These are phyloP conservation scores for Piaya cayana DNA, from an alignment of 2,113 vertebrate species.

Conservation along the genomic window DNA sequence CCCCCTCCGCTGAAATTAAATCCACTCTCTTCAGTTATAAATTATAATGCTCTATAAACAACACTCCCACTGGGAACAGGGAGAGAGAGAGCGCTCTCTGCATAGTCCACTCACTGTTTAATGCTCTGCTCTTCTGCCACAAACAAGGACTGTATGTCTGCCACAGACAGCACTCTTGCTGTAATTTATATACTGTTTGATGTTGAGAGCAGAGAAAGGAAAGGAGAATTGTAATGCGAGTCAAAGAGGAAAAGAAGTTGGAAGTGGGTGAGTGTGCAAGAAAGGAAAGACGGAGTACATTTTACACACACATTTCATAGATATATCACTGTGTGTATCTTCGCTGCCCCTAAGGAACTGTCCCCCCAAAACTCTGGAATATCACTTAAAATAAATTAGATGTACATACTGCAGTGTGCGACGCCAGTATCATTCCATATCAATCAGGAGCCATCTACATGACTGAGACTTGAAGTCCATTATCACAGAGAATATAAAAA, in stretches of 20 bases:
- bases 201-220: constrained; percentile 76
- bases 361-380: constrained; percentile 22
- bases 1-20: constrained; percentile 97
- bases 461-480: constrained; percentile 7
- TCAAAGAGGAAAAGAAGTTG: constrained; percentile 77
- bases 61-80: constrained; percentile 91
- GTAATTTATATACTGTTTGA: constrained; percentile 83
- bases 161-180: constrained; percentile 75
- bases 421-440: constrained; percentile 36
- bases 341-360: constrained; percentile 33
- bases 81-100: constrained; percentile 66
- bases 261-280: constrained; percentile 71
- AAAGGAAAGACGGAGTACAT: constrained; percentile 56
- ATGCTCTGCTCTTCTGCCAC: constrained; percentile 81
- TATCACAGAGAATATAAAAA: constrained; percentile 41
- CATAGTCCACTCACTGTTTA: constrained; percentile 80
- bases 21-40: constrained; percentile 99
- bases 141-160: constrained; percentile 78
- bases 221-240: constrained; percentile 72
- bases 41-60: constrained; percentile 99
- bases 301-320: constrained; percentile 70
- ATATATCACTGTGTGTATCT: constrained; percentile 62
- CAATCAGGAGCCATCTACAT: constrained; percentile 29
- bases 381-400: constrained; percentile 61
- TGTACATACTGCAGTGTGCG: not conserved